These are phyloP conservation scores for Empidonax traillii DNA, from an alignment of 2,113 vertebrate genomes.

Conservation along the genomic window DNA sequence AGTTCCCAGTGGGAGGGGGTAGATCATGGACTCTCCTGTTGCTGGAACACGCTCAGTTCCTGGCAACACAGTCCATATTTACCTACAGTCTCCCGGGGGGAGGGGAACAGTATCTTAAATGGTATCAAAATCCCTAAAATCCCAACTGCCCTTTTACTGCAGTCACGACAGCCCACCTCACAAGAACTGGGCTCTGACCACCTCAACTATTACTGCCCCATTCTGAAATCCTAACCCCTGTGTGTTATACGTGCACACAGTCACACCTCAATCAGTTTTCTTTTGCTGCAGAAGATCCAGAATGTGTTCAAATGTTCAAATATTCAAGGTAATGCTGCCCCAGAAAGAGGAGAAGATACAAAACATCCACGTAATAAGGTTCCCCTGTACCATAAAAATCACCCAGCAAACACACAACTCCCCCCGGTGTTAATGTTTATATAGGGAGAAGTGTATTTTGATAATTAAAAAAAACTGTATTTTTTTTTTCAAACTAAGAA, in stretches of 20 bases:
- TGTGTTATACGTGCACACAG: accelerated
- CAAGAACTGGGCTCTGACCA: not conserved
- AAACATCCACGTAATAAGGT: not conserved
- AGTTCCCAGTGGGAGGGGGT: not conserved
- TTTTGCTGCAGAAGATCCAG: not conserved
- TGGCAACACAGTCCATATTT: not conserved
- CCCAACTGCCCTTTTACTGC: not conserved
- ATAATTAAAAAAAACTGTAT: not conserved
- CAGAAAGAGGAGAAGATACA: not conserved
- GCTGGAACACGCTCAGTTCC: not conserved
- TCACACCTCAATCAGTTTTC: not conserved
- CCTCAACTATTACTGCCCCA: not conserved
- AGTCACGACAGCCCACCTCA: not conserved
- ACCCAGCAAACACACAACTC: not conserved
- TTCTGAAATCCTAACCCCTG: not conserved
- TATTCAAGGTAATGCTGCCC: not conserved
- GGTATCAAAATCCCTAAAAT: not conserved
- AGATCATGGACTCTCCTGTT: not conserved
- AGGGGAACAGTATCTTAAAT: not conserved
- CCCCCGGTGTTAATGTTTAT: not conserved
- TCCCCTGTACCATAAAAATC: not conserved
- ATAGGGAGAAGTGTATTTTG: not conserved
- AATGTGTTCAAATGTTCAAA: not conserved
- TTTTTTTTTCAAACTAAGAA: not conserved
- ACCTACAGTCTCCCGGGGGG: accelerated